Evolutionary conservation across 2,113 vertebrate genomes (phyloP), one percentile per base, ranked within the genome.

Genomic region (Pristiophorus japonicus): DNA sequence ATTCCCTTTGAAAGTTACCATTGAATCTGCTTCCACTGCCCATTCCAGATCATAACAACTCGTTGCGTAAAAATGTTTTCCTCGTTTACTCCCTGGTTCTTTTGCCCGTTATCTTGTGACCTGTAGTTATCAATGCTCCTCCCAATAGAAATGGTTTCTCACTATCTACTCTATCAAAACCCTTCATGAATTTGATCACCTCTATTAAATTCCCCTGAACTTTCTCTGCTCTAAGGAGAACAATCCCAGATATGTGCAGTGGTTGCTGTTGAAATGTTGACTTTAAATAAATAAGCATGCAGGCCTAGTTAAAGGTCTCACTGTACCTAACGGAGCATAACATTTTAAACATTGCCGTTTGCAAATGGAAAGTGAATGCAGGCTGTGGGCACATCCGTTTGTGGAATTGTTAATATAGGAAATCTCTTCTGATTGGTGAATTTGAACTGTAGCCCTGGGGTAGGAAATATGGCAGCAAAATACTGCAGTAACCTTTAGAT

Each of bases 401-500:
- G 45, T 27, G 5, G 84, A 27, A 51, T 12, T 47, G 20, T 87
- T 22, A 51, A 47, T 87, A 27, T 62, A 34, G 55, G 0, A 91
- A 91, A 62, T 30, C 24, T 47, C 24, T 12, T 55, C 11, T 88
- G 85, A n/a, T n/a, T 62, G 14, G 2, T 62, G 51, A 62, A 62
- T 62, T 91, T n/a, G 30, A 20, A 63, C 34, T 51, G 22, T 51
- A 51, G 24, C 47, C 84, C 10, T 51, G 42, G 8, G 24, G 24
- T 51, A 51, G 42, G 47, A 51, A 87, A 81, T 20, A 62, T 91
- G 59, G 55, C 63, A 63, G 55, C 55, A 59, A 91, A 91, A 62
- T 62, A 91, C 88, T 91, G 20, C 30, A 62, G 30, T 62, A 91
- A 62, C 88, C 88, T 91, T 91, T 91, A 91, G 30, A 91, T 91